Percentiles rank a stretch among this genome's conserved stretches.
These are phyloP conservation scores for Syngnathus rostellatus DNA, from an alignment of 2,797 vertebrate species.

Conservation along the genomic window DNA sequence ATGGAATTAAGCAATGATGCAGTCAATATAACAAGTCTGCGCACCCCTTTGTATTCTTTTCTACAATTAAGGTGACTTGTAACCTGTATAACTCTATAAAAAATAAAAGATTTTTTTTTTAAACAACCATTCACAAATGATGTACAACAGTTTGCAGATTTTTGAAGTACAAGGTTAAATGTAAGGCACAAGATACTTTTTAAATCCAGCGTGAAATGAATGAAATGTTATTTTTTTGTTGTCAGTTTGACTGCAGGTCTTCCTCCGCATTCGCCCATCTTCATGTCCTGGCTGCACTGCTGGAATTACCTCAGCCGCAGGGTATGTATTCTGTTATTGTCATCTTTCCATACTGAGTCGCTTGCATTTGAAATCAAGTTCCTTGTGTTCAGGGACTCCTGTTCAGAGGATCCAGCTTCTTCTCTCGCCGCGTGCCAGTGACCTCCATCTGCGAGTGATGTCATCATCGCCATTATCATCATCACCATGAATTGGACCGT, in stretches of 20 bases:
- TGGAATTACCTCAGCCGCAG: conserved; percentile 77
- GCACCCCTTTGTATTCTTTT: no score
- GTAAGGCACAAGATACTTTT: neutral
- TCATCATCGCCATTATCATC: neutral
- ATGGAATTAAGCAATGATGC: no score
- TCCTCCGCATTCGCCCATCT: conserved; percentile 72
- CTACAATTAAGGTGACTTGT: no score
- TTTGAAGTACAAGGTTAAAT: no score
- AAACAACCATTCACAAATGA: no score
- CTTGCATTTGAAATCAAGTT: neutral
- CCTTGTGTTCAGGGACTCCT: conserved; percentile 70
- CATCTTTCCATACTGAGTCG: neutral
- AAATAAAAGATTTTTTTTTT: no score
- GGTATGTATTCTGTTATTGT: conserved; percentile 53
- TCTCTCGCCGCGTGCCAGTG: conserved; percentile 75
- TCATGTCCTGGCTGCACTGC: conserved; percentile 80
- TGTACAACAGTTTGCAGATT: no score
- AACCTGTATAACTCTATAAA: no score
- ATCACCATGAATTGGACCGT: neutral
- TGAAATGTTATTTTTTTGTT: conserved; percentile 22
- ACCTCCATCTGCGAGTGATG: conserved; percentile 30
- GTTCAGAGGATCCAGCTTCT: conserved; percentile 83
- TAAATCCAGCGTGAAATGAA: neutral
- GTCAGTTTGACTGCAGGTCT: conserved; percentile 74
- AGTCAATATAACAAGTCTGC: no score